Conservation (phyloP, 2,888 invertebrate species). For the Hemicrepidius hirtus region DNA sequence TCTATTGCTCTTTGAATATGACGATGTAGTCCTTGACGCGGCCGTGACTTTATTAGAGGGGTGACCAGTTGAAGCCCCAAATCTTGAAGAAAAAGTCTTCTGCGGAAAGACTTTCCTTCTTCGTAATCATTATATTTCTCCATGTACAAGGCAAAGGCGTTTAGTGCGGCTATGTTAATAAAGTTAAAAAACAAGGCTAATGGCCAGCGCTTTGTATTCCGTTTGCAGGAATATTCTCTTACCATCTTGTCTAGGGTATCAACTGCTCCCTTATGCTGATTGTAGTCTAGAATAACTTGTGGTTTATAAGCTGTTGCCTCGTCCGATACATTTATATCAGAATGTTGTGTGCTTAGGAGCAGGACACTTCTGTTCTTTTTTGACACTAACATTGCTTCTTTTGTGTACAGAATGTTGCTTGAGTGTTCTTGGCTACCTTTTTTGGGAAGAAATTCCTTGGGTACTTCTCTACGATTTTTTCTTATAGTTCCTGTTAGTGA, state of each 20-base stretch:
- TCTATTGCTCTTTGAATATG: background rate
- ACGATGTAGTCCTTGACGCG: background rate
- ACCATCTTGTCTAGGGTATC: constrained; percentile 31
- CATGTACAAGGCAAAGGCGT: constrained; percentile 5
- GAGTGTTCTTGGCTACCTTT: background rate
- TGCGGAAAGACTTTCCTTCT: constrained; percentile 3
- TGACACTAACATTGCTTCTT: background rate
- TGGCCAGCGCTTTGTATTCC: constrained; percentile 33
- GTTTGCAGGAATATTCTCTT: constrained; percentile 23
- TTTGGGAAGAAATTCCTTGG: constrained; percentile 7
- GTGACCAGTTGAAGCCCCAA: background rate
- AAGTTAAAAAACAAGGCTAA: constrained; percentile 7
- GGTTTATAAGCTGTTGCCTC: background rate
- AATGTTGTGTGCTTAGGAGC: constrained; percentile 1
- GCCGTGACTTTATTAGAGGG: background rate
- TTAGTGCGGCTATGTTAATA: constrained; percentile 17
- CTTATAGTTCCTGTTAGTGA: constrained; percentile 6
- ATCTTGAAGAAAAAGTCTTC: constrained; percentile 3
- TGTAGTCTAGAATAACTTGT: too few relatives aligned
- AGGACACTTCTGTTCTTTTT: background rate
- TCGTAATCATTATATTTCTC: background rate
- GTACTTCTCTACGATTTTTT: background rate
- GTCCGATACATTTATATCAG: background rate
- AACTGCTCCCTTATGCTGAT: constrained; percentile 13
- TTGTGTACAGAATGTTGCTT: constrained; percentile 8